Evolutionary conservation across 2,888 invertebrate species (phyloP).

Genomic region (Ametastegia equiseti): DNA sequence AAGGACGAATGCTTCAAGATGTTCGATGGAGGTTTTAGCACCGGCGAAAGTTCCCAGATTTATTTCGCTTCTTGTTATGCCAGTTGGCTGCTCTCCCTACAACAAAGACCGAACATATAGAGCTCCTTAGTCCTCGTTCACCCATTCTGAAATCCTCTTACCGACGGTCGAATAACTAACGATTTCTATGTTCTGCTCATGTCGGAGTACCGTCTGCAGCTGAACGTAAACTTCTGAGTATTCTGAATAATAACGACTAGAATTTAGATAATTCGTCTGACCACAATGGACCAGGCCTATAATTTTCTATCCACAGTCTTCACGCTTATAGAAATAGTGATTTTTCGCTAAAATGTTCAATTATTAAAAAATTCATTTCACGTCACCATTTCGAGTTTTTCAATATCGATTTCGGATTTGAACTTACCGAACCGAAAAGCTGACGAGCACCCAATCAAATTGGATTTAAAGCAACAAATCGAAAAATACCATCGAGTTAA

Average conservation of each 20-base stretch:
- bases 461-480: too few relatives aligned
- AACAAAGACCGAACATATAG: not conserved
- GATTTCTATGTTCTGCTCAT: not conserved
- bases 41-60: not conserved
- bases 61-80: not conserved
- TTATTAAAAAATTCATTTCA: too few relatives aligned
- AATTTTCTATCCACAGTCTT: too few relatives aligned
- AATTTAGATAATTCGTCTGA: too few relatives aligned
- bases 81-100: not conserved
- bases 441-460: too few relatives aligned
- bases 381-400: too few relatives aligned
- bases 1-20: not conserved
- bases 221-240: not conserved
- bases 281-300: too few relatives aligned
- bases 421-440: too few relatives aligned
- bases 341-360: too few relatives aligned
- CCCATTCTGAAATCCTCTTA: not conserved
- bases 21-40: not conserved
- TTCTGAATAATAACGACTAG: too few relatives aligned
- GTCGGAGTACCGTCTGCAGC: not conserved
- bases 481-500: not conserved
- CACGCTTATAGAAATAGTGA: too few relatives aligned
- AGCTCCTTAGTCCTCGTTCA: not conserved
- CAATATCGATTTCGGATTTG: too few relatives aligned
- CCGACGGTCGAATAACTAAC: not conserved